Conservation (phyloP, 1,140 invertebrate genomes). For the Bicyclus anynana region DNA sequence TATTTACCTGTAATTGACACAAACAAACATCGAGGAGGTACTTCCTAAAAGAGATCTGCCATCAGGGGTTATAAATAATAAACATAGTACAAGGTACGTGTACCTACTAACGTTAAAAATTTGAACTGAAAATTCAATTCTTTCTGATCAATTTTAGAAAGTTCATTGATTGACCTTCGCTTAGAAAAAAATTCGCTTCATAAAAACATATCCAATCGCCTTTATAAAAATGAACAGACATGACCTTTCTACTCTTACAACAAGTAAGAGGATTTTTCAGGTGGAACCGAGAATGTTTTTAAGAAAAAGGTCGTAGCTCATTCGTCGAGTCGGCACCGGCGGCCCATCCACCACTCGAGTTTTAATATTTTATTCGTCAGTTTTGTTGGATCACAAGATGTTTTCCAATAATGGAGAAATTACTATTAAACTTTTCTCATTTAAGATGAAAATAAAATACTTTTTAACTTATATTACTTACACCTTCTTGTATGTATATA, state of each 20-base stretch:
- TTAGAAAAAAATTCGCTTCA: too few species aligned
- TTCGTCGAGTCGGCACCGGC: slow-evolving; percentile 21
- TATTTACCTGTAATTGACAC: too few species aligned
- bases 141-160: too few species aligned
- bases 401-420: slow-evolving; percentile 8
- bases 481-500: too few species aligned
- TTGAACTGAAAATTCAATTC: too few species aligned
- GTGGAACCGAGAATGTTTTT: slow-evolving; percentile 54
- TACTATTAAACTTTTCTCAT: not conserved
- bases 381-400: slow-evolving; percentile 13
- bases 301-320: slow-evolving; percentile 50
- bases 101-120: too few species aligned
- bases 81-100: too few species aligned
- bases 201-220: not conserved
- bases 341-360: slow-evolving; percentile 40
- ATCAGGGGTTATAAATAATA: too few species aligned
- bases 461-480: too few species aligned
- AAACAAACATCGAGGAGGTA: too few species aligned
- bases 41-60: too few species aligned
- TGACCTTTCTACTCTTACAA: not conserved
- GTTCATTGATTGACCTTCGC: not conserved
- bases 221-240: not conserved
- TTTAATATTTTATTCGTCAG: slow-evolving; percentile 44
- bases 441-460: too few species aligned
- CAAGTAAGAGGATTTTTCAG: slow-evolving; percentile 49